These are phyloP conservation scores for Junonia oenone DNA, from an alignment of 2,888 invertebrate genomes.

Conservation along the genomic window DNA sequence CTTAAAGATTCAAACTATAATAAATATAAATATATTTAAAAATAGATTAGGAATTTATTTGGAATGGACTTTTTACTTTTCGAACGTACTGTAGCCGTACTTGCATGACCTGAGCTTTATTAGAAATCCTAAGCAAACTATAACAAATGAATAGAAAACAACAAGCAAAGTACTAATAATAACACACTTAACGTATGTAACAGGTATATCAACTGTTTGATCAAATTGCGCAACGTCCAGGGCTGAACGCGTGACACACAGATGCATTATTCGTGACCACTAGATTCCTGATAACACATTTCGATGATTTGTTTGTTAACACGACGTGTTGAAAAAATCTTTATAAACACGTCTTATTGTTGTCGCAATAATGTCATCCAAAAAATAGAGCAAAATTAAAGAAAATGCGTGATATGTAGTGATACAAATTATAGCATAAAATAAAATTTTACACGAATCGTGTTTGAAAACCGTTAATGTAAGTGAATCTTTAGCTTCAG, in stretches of 20 bases:
- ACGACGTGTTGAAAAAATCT: neutral
- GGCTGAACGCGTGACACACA: slow-evolving; percentile 32
- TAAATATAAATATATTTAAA: neutral
- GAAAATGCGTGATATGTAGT: too few species aligned
- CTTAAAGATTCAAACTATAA: neutral
- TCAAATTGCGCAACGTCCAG: slow-evolving; percentile 49
- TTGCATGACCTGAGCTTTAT: too few species aligned
- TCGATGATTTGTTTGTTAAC: neutral
- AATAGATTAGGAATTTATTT: too few species aligned
- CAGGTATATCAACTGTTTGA: slow-evolving; percentile 46
- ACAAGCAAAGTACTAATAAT: neutral
- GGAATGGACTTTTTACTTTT: too few species aligned
- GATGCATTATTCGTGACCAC: slow-evolving; percentile 51
- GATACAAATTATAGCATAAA: too few species aligned
- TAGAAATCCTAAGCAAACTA: neutral
- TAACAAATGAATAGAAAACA: neutral
- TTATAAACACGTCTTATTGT: neutral
- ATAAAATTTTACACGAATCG: too few species aligned
- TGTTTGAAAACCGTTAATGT: too few species aligned
- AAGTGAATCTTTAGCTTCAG: too few species aligned
- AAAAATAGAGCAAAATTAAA: neutral
- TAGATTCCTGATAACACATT: slow-evolving; percentile 17
- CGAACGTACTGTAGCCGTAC: too few species aligned
- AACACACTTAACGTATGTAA: slow-evolving; percentile 32
- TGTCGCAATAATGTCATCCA: too few species aligned